phyloP scores from a whole-genome alignment of 23 tunicate species.

The Botrylloides violaceus region DNA sequence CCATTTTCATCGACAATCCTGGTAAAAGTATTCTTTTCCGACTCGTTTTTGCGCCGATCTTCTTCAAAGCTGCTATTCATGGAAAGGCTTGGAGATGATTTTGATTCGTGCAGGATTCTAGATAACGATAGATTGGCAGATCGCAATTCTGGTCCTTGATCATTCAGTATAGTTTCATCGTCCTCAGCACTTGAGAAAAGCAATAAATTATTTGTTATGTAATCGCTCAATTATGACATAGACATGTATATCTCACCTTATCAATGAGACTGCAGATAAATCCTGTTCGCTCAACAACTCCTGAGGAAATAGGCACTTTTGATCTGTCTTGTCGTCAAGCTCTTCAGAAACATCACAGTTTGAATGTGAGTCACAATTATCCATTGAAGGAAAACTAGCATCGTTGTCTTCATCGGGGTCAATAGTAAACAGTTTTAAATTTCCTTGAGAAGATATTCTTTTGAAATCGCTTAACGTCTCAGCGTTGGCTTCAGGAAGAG shows the following conservation, averaged over 20 bases:
- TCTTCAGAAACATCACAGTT: constrained; percentile 5
- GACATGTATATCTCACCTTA: too few species aligned
- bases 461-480: constrained; percentile 4
- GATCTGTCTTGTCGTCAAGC: background rate
- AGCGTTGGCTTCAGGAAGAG: too few species aligned
- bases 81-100: constrained; percentile 31
- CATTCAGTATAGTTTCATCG: background rate
- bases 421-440: constrained; percentile 14
- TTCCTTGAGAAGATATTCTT: constrained; percentile 10
- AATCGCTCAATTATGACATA: too few species aligned
- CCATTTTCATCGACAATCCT: constrained; percentile 23
- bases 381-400: background rate
- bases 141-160: background rate
- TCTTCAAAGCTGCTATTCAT: constrained; percentile 39
- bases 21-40: background rate
- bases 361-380: constrained; percentile 7
- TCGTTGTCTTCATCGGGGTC: constrained; percentile 16
- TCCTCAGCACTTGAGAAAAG: too few species aligned
- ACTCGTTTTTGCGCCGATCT: constrained; percentile 12
- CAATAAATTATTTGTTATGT: too few species aligned
- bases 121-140: constrained; percentile 1
- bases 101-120: background rate
- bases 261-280: constrained; percentile 28
- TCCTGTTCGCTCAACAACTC: constrained; percentile 68
- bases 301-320: constrained; percentile 1